phyloP scores from a whole-genome alignment of 2,113 vertebrate genomes.

The Malurus cyaneus region DNA sequence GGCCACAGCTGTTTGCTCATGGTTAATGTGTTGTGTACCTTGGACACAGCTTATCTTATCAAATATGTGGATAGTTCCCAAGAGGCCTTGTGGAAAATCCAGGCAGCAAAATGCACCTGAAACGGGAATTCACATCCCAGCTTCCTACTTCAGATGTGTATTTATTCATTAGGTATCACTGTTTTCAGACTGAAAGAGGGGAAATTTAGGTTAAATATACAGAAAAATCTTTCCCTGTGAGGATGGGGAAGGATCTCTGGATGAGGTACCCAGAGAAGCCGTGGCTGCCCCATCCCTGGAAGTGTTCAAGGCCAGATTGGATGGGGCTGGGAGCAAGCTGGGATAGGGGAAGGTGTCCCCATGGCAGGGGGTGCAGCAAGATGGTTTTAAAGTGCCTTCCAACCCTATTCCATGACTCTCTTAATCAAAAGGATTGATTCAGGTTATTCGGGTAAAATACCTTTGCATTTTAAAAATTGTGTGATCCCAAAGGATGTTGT shows the following conservation, averaged over 20 bases:
- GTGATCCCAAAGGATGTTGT: not conserved
- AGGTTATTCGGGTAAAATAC: not conserved
- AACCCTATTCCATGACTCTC: not conserved
- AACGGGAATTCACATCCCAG: not conserved
- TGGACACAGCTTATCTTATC: not conserved
- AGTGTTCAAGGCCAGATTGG: not conserved
- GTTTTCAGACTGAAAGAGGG: not conserved
- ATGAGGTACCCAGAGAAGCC: not conserved
- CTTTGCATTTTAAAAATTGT: not conserved
- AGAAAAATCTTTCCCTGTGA: not conserved
- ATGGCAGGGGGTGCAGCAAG: not conserved
- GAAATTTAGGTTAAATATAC: not conserved
- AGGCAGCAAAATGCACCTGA: not conserved
- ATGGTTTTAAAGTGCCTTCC: not conserved
- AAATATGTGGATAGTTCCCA: not conserved
- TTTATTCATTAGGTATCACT: not conserved
- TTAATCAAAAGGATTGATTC: not conserved
- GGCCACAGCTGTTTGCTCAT: not conserved
- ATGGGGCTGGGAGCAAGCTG: not conserved
- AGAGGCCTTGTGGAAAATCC: not conserved
- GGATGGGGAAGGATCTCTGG: not conserved
- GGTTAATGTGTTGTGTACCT: not conserved
- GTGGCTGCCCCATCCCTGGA: not conserved
- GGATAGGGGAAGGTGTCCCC: not conserved
- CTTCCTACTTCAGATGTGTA: not conserved